phyloP scores from a whole-genome alignment of 2,113 vertebrate genomes.

The Melanocharis versteri region DNA sequence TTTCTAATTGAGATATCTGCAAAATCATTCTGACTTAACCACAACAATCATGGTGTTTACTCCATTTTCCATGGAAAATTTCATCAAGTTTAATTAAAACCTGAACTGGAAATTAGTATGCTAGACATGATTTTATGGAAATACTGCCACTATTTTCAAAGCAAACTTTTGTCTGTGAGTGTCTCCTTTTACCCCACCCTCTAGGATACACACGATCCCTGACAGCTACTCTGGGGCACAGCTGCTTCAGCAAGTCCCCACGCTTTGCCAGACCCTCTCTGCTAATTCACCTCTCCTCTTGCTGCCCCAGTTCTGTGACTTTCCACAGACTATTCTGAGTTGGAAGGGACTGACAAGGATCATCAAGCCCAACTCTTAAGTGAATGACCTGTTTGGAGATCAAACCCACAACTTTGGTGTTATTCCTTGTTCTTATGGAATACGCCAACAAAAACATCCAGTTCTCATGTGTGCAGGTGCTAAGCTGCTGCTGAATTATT shows the following conservation, averaged over 20 bases:
- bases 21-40: neutral
- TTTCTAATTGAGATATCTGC: neutral
- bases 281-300: neutral
- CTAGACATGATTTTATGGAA: neutral
- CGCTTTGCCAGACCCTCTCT: neutral
- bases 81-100: neutral
- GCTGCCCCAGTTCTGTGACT: neutral
- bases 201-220: neutral
- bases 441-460: fast-evolving
- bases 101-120: neutral
- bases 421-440: neutral
- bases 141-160: neutral
- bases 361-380: neutral
- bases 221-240: neutral
- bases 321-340: neutral
- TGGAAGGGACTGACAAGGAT: neutral
- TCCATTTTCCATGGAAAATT: neutral
- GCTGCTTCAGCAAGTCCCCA: neutral
- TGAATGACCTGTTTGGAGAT: neutral
- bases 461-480: neutral
- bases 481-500: neutral
- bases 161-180: neutral
- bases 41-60: neutral
- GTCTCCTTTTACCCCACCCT: neutral
- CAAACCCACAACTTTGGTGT: neutral